Evolutionary conservation across 2,888 invertebrate genomes (phyloP).

Genomic region (Drosophila anceps): DNA sequence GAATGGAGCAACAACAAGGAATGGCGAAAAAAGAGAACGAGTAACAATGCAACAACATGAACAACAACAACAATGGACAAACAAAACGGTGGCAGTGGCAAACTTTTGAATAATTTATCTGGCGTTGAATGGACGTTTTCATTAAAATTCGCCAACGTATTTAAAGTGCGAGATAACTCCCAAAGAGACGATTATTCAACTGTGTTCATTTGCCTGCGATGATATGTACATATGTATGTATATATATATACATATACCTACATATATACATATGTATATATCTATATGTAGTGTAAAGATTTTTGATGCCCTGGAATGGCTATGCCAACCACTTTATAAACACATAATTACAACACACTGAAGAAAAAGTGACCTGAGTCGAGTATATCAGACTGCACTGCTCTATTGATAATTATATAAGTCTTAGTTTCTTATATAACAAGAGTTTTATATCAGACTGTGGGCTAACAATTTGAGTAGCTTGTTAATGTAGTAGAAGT

Average conservation of each 20-base stretch:
- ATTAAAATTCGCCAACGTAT: constrained; percentile 78
- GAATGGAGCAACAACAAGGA: constrained; percentile 55
- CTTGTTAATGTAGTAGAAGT: no score
- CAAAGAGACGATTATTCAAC: constrained; percentile 78
- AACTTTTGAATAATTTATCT: constrained; percentile 80
- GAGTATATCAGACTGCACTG: no score
- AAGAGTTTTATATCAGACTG: no score
- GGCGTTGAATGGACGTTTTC: constrained; percentile 78
- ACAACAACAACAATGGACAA: constrained; percentile 35
- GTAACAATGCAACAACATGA: constrained; percentile 46
- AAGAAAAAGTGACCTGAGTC: no score
- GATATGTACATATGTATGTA: constrained; percentile 21
- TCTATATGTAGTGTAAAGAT: background rate
- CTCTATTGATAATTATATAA: no score
- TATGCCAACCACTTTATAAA: background rate
- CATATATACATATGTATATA: background rate
- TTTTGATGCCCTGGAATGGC: background rate
- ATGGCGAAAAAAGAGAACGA: constrained; percentile 37
- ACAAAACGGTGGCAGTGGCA: constrained; percentile 64
- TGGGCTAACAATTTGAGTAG: no score
- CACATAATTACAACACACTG: background rate
- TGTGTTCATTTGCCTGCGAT: constrained; percentile 78
- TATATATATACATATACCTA: background rate
- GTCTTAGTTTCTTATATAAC: no score
- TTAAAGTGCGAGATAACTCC: constrained; percentile 78